phyloP scores from a whole-genome alignment of 1,140 invertebrate genomes.

The Adoxophyes honmai region DNA sequence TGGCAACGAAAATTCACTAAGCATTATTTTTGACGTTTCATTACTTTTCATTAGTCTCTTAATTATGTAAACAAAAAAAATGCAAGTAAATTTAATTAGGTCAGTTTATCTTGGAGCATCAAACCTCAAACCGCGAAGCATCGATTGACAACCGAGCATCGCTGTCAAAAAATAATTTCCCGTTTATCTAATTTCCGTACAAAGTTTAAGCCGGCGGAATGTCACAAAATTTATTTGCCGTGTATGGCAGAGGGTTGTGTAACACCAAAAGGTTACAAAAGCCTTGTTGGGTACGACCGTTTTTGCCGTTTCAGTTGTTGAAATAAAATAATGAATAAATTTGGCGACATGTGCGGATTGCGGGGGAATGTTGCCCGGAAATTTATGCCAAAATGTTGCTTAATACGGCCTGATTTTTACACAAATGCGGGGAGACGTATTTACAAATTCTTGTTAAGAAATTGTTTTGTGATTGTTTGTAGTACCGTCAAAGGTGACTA shows the following conservation, averaged over 20 bases:
- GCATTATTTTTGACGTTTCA: no score
- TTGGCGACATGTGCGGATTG: slow-evolving; percentile 9
- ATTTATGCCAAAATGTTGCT: slow-evolving; percentile 8
- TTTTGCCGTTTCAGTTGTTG: background rate
- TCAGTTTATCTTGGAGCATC: no score
- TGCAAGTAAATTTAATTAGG: no score
- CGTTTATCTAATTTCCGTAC: background rate
- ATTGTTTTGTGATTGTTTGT: no score
- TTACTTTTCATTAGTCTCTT: no score
- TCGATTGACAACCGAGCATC: background rate
- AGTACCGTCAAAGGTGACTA: no score
- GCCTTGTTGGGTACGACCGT: background rate
- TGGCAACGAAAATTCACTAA: no score
- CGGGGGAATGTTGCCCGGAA: background rate
- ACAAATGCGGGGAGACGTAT: background rate
- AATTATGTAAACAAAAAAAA: no score
- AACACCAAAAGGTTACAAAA: background rate
- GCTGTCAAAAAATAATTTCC: background rate
- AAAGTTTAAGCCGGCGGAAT: background rate
- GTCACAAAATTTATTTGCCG: slow-evolving; percentile 1
- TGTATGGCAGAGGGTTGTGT: background rate
- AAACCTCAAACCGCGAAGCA: no score
- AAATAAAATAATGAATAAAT: slow-evolving; percentile 15
- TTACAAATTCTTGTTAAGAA: background rate
- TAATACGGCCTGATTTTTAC: background rate